A percentile compares a stretch with the other conserved stretches of the same genome.
Evolutionary conservation across 2,888 invertebrate species (phyloP).

Genomic region (Ochropleura plecta): DNA sequence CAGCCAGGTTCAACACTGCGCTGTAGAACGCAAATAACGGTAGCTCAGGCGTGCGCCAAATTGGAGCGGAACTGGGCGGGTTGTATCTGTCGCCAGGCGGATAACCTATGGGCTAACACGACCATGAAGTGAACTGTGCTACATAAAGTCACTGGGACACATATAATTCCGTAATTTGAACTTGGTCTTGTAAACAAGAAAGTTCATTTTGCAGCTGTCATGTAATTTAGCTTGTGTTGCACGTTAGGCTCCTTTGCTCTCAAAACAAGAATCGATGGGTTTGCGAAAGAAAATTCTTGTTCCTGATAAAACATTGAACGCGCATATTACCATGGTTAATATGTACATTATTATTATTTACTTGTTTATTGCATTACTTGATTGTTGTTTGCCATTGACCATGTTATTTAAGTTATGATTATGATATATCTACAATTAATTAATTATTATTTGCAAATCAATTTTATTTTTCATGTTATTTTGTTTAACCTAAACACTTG

Average conservation of each 20-base stretch:
- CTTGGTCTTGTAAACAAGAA: constrained; percentile 14
- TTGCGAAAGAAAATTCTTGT: too few relatives aligned
- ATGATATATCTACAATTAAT: too few relatives aligned
- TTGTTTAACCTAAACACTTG: too few relatives aligned
- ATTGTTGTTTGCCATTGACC: too few relatives aligned
- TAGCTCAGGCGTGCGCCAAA: constrained; percentile 43
- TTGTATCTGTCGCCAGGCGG: constrained; percentile 41
- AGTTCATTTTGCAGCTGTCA: constrained; percentile 1
- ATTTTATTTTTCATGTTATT: too few relatives aligned
- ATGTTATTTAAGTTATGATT: too few relatives aligned
- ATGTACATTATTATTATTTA: too few relatives aligned
- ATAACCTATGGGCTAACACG: constrained; percentile 48
- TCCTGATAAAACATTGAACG: too few relatives aligned
- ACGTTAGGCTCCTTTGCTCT: not conserved
- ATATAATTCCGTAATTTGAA: not conserved
- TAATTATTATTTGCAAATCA: too few relatives aligned
- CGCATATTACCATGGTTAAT: too few relatives aligned
- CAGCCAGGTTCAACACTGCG: constrained; percentile 38
- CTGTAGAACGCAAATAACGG: constrained; percentile 47
- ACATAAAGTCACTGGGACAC: constrained; percentile 13
- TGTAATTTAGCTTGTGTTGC: not conserved
- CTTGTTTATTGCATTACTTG: too few relatives aligned
- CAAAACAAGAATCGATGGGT: not conserved
- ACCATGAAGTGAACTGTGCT: constrained; percentile 20
- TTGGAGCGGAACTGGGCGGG: constrained; percentile 55